These are phyloP conservation scores for Zaprionus lachaisei DNA, from an alignment of 1,140 invertebrate species.

Conservation along the genomic window DNA sequence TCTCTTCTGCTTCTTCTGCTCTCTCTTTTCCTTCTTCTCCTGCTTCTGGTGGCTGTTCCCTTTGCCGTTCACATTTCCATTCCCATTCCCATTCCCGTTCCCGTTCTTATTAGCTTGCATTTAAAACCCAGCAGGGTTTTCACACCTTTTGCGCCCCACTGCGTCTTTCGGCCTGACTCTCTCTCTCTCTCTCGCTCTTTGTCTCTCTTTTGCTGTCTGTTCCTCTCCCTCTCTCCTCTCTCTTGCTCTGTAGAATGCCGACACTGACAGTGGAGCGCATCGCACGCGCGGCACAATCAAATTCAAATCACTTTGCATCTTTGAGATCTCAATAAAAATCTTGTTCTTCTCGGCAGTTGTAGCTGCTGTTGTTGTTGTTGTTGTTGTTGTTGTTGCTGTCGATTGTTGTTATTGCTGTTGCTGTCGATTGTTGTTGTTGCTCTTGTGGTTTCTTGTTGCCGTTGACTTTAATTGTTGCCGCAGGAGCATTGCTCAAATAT, in stretches of 20 bases:
- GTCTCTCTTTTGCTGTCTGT: conserved; percentile 24
- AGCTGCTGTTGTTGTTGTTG: neutral
- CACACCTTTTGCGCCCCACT: conserved; percentile 83
- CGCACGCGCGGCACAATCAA: conserved; percentile 79
- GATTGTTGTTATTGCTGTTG: conserved; percentile 16
- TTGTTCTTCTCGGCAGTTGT: conserved; percentile 34
- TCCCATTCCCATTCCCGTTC: conserved; percentile 20
- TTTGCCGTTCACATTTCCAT: neutral
- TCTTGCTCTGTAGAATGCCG: conserved; percentile 32
- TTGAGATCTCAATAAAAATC: conserved; percentile 82
- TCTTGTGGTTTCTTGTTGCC: conserved; percentile 53
- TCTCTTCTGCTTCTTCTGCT: neutral
- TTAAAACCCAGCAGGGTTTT: conserved; percentile 84
- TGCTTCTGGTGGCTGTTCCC: neutral
- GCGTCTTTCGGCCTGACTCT: conserved; percentile 32
- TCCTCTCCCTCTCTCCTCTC: conserved; percentile 31
- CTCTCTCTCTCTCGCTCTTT: conserved; percentile 29
- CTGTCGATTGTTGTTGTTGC: conserved; percentile 22
- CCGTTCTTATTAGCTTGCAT: conserved; percentile 84
- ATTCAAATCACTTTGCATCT: conserved; percentile 83
- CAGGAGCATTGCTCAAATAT: conserved; percentile 83
- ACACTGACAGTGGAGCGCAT: conserved; percentile 21
- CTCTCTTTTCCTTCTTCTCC: neutral
- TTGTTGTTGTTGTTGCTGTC: conserved; percentile 5
- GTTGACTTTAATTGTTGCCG: conserved; percentile 81